phyloP scores from a whole-genome alignment of 2,888 invertebrate species.

The Drosophila emarginata region DNA sequence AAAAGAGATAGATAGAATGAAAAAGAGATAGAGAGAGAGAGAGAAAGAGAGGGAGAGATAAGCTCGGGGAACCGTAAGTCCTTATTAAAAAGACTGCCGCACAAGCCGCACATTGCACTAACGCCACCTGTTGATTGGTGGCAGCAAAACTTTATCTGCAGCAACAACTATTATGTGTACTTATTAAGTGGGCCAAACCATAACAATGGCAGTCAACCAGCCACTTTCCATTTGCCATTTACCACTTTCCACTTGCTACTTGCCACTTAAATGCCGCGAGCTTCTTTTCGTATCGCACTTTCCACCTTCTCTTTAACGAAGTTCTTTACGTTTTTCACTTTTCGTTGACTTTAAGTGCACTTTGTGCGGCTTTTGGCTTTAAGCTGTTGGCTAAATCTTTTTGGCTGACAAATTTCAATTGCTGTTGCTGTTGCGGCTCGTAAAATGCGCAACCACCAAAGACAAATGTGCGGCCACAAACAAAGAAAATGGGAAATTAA shows the following conservation, averaged over 20 bases:
- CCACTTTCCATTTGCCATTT: slow-evolving; percentile 48
- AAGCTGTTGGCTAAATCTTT: slow-evolving; percentile 46
- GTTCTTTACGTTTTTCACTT: neutral
- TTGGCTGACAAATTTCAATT: slow-evolving; percentile 56
- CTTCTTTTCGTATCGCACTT: neutral
- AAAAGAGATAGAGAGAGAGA: neutral
- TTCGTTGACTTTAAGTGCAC: slow-evolving; percentile 45
- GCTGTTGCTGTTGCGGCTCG: slow-evolving; percentile 47
- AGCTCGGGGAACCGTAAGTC: slow-evolving; percentile 44
- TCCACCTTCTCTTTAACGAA: neutral
- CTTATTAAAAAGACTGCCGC: slow-evolving; percentile 55
- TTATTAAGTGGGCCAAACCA: slow-evolving; percentile 62
- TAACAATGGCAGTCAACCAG: slow-evolving; percentile 49
- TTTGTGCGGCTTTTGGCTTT: slow-evolving; percentile 47
- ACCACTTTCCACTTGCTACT: slow-evolving; percentile 16
- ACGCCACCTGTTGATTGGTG: slow-evolving; percentile 62
- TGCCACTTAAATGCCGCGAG: slow-evolving; percentile 32
- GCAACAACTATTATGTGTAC: slow-evolving; percentile 64
- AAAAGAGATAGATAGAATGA: slow-evolving; percentile 30
- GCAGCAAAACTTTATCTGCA: slow-evolving; percentile 40
- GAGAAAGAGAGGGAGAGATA: neutral
- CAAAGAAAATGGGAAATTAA: slow-evolving; percentile 67
- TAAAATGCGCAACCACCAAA: slow-evolving; percentile 54
- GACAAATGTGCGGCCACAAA: slow-evolving; percentile 65
- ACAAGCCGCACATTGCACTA: slow-evolving; percentile 32